Conservation (phyloP, 2,888 invertebrate genomes). For the Anoplius nigerrimus region DNA sequence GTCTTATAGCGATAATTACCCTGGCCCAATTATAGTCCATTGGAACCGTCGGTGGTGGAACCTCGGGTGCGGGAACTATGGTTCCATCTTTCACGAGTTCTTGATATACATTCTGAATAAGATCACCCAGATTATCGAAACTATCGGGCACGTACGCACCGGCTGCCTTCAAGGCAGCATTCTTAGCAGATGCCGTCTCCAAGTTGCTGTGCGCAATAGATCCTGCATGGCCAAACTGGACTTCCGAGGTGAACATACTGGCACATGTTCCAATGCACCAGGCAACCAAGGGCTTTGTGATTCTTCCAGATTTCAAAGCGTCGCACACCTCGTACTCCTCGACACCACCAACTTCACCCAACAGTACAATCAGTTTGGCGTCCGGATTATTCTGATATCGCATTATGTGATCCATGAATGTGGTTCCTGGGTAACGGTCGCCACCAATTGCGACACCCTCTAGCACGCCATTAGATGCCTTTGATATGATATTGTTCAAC, state of each 20-base stretch:
- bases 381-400: conserved; percentile 88
- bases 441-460: conserved; percentile 99
- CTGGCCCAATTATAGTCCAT: conserved; percentile 99
- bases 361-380: conserved; percentile 94
- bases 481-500: conserved; percentile 97
- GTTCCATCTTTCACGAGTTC: conserved; percentile 87
- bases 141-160: conserved; percentile 95
- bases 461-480: conserved; percentile 96
- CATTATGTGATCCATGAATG: conserved; percentile 97
- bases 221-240: conserved; percentile 99
- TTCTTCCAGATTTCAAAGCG: conserved; percentile 86
- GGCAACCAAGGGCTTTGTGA: conserved; percentile 96
- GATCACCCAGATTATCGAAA: conserved; percentile 92
- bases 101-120: conserved; percentile 85
- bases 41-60: conserved; percentile 99
- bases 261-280: conserved; percentile 99
- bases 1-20: conserved; percentile 71
- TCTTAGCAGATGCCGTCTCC: conserved; percentile 96
- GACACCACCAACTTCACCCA: conserved; percentile 99
- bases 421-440: conserved; percentile 98
- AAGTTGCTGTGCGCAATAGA: conserved; percentile 95
- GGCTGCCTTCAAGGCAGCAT: conserved; percentile 85
- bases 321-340: conserved; percentile 98
- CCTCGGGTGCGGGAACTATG: conserved; percentile 92
- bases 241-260: conserved; percentile 80